Evolutionary conservation across 2,797 vertebrate species (phyloP).

Genomic region (Furcifer pardalis): DNA sequence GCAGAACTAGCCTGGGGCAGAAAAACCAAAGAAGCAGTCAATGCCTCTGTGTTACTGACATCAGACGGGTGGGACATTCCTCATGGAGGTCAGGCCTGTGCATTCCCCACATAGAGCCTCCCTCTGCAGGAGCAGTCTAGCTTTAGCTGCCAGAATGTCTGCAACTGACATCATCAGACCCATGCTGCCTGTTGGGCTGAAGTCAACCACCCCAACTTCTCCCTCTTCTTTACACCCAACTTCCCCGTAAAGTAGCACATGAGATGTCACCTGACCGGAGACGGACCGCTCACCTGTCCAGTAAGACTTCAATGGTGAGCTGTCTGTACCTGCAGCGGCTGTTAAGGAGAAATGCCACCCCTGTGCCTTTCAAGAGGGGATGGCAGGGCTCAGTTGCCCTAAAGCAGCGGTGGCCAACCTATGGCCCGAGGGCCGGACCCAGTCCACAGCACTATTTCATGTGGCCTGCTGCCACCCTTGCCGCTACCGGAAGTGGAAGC

Average conservation of each 20-base stretch:
- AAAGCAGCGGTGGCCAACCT: no score
- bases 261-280: neutral
- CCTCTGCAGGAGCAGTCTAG: neutral
- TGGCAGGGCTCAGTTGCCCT: no score
- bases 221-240: no score
- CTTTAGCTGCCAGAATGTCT: no score
- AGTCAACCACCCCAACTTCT: neutral
- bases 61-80: neutral
- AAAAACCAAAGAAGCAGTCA: neutral
- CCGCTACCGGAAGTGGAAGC: no score
- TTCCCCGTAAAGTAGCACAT: neutral
- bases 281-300: slow-evolving; percentile 84
- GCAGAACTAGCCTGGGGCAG: slow-evolving; percentile 81
- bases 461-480: no score
- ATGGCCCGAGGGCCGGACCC: no score
- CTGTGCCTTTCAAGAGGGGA: no score
- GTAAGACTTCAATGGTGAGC: slow-evolving; percentile 90
- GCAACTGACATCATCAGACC: no score
- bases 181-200: no score
- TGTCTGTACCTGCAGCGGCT: slow-evolving; percentile 85
- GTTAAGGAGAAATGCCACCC: slow-evolving; percentile 63
- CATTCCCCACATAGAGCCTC: neutral
- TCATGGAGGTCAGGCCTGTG: no score
- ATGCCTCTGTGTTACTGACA: neutral
- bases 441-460: no score